Conservation (phyloP, 2,888 invertebrate genomes). For the Diarsia dahlii region DNA sequence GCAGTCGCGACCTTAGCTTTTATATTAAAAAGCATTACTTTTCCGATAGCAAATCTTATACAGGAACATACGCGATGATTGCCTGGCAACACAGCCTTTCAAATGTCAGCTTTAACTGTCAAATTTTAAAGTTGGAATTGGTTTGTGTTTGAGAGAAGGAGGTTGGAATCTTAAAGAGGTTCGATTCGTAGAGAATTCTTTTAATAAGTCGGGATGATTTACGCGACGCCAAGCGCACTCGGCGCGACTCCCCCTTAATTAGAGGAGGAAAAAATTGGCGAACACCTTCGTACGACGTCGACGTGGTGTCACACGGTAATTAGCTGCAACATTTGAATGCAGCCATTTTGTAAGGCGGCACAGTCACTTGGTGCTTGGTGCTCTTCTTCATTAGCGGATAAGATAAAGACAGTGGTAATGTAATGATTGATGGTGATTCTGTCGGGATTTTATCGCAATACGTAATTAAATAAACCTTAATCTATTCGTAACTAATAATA, state of each 20-base stretch:
- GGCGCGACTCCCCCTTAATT: constrained; percentile 82
- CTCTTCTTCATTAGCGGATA: neutral
- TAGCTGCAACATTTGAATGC: constrained; percentile 54
- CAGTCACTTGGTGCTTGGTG: neutral
- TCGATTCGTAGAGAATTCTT: constrained; percentile 87
- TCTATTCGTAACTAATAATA: neutral
- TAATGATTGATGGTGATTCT: constrained; percentile 1
- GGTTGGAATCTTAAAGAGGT: constrained; percentile 83
- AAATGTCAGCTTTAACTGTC: constrained; percentile 38
- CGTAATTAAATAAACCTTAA: neutral
- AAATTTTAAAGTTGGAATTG: constrained; percentile 49
- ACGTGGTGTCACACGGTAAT: constrained; percentile 69
- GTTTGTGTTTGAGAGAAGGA: constrained; percentile 61
- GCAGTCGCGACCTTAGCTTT: constrained; percentile 70
- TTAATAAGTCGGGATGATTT: constrained; percentile 90
- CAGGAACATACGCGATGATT: constrained; percentile 69
- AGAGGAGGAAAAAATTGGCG: constrained; percentile 83
- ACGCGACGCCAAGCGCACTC: constrained; percentile 86
- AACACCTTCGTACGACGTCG: constrained; percentile 73
- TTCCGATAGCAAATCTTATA: constrained; percentile 70
- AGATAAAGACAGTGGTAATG: constrained; percentile 1
- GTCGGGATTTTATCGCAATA: neutral
- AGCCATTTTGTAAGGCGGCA: constrained; percentile 7
- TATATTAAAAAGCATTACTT: constrained; percentile 77
- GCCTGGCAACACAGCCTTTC: constrained; percentile 18